Percentiles rank a stretch among this genome's conserved stretches.
Evolutionary conservation across 2,888 invertebrate species (phyloP).

Genomic region (Sericinus montela): DNA sequence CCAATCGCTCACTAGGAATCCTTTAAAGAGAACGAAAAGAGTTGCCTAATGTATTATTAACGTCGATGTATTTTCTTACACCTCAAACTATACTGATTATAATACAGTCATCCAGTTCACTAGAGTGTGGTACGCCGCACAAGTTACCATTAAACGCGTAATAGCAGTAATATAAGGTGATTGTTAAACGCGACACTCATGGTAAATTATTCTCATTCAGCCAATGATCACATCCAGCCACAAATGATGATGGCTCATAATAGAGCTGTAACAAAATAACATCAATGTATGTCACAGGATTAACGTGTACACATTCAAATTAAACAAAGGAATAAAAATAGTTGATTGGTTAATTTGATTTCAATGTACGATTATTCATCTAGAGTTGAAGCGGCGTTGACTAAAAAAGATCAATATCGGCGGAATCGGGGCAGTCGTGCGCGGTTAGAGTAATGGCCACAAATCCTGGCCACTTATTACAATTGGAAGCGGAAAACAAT

Average conservation of each 20-base stretch:
- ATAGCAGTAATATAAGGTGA: constrained; percentile 59
- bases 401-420: constrained; percentile 62
- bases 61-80: no score
- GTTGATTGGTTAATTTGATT: constrained; percentile 22
- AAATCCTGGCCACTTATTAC: constrained; percentile 64
- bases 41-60: constrained; percentile 18
- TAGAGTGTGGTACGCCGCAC: constrained; percentile 51
- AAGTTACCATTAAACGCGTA: constrained; percentile 53
- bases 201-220: constrained; percentile 69
- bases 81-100: no score
- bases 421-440: constrained; percentile 60
- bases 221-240: constrained; percentile 74
- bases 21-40: constrained; percentile 49
- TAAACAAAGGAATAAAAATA: constrained; percentile 28
- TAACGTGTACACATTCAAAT: not conserved
- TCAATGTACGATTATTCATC: constrained; percentile 39
- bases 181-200: constrained; percentile 51
- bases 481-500: constrained; percentile 50
- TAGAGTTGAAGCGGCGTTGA: constrained; percentile 31
- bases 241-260: constrained; percentile 46
- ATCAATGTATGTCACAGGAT: not conserved
- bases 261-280: not conserved
- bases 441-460: constrained; percentile 48
- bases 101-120: constrained; percentile 23
- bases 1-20: constrained; percentile 38